Conservation (phyloP, 2,888 invertebrate genomes). For the Lasioglossum zephyrum region DNA sequence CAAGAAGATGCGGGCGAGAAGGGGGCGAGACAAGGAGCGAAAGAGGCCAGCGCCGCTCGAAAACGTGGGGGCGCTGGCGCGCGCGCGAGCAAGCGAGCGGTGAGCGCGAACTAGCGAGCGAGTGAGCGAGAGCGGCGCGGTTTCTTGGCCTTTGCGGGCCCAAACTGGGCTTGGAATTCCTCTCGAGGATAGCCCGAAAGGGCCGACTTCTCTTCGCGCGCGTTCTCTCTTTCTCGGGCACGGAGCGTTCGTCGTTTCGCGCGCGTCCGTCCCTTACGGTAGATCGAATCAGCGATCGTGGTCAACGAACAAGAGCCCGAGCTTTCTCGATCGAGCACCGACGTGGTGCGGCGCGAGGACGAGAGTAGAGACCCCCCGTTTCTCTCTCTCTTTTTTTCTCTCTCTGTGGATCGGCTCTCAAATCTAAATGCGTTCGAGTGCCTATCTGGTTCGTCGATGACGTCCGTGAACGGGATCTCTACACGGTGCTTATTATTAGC, state of each 20-base stretch:
- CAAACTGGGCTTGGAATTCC: conserved; percentile 80
- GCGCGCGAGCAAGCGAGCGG: too few relatives aligned
- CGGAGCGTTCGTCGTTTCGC: conserved; percentile 28
- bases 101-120: background rate
- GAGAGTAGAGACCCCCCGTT: background rate
- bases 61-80: conserved; percentile 58
- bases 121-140: conserved; percentile 24
- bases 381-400: background rate
- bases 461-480: conserved; percentile 5
- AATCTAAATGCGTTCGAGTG: conserved; percentile 20
- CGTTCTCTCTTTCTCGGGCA: conserved; percentile 25
- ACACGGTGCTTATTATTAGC: conserved; percentile 29
- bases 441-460: conserved; percentile 11
- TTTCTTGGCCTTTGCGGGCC: conserved; percentile 71
- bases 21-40: conserved; percentile 43
- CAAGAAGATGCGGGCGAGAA: conserved; percentile 41
- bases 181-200: conserved; percentile 68
- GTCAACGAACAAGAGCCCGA: conserved; percentile 16
- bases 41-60: conserved; percentile 50
- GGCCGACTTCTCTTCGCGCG: conserved; percentile 38
- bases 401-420: background rate
- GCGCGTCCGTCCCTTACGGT: conserved; percentile 40
- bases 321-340: conserved; percentile 25
- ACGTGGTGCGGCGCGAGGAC: conserved; percentile 3
- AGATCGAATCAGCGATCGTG: conserved; percentile 48